A percentile compares a stretch with the other conserved stretches of the same genome.
phyloP scores from a whole-genome alignment of 2,113 vertebrate species.

The Accipiter virgatus region DNA sequence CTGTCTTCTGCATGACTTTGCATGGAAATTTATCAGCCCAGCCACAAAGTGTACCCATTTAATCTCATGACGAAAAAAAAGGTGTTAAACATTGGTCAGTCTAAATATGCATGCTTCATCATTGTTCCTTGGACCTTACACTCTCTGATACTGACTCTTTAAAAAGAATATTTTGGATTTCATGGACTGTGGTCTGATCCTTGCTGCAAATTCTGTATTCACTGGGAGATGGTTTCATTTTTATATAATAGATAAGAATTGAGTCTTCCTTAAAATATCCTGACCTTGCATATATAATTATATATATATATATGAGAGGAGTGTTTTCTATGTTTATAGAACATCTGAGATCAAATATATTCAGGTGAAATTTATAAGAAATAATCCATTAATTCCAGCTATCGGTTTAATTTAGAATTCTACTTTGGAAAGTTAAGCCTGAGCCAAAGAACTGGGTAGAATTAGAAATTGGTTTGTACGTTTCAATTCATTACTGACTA shows the following conservation, averaged over 20 bases:
- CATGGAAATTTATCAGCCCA: neutral
- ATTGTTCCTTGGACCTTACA: neutral
- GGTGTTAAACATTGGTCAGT: neutral
- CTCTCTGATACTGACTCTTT: neutral
- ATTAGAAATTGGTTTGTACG: slow-evolving; percentile 5
- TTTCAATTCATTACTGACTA: slow-evolving; percentile 7
- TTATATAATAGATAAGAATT: neutral
- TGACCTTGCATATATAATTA: neutral
- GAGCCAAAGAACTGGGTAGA: neutral
- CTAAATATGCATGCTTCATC: neutral
- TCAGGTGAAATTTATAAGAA: slow-evolving; percentile 1
- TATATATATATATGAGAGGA: neutral
- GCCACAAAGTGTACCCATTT: neutral
- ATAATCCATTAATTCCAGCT: neutral
- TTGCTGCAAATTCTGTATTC: neutral
- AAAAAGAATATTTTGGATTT: neutral
- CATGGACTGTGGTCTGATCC: neutral
- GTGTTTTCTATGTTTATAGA: neutral
- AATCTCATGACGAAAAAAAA: neutral
- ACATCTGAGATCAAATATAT: neutral
- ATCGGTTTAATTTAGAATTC: neutral
- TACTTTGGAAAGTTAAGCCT: neutral
- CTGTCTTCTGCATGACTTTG: neutral
- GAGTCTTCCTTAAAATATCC: neutral
- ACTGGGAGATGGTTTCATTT: neutral